phyloP scores from a whole-genome alignment of 2,113 vertebrate species.

The Anthoscopus minutus region DNA sequence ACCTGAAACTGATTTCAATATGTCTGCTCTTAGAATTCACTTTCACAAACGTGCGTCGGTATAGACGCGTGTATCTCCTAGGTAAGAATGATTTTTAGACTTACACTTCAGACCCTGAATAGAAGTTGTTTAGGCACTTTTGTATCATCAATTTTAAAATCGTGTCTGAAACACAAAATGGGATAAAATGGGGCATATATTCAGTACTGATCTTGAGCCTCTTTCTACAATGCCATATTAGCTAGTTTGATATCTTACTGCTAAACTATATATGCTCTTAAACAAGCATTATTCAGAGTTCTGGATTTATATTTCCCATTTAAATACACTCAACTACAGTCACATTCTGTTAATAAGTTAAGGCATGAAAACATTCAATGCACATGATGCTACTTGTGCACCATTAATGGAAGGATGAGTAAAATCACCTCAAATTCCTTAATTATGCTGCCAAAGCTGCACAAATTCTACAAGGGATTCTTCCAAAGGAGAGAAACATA shows the following conservation, averaged over 20 bases:
- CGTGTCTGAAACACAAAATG: background rate
- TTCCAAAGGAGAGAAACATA: background rate
- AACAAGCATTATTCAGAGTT: background rate
- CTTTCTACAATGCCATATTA: background rate
- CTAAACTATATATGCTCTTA: background rate
- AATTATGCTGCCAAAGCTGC: background rate
- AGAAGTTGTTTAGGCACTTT: background rate
- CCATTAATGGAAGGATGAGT: background rate
- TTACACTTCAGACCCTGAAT: background rate
- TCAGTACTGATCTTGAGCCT: background rate
- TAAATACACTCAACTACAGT: background rate
- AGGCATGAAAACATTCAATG: background rate
- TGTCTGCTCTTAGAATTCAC: background rate
- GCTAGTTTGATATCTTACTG: background rate
- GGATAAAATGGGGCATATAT: background rate
- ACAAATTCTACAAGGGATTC: background rate
- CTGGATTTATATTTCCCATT: background rate
- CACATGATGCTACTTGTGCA: background rate
- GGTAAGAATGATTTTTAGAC: background rate
- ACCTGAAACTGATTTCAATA: background rate
- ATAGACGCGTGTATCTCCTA: background rate
- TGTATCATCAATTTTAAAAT: background rate
- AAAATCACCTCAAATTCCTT: background rate
- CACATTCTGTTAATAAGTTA: background rate
- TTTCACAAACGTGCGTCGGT: background rate